Percentiles rank a stretch among this genome's conserved stretches.
Evolutionary conservation across 2,797 vertebrate species (phyloP).

Genomic region (Sphenodon punctatus): DNA sequence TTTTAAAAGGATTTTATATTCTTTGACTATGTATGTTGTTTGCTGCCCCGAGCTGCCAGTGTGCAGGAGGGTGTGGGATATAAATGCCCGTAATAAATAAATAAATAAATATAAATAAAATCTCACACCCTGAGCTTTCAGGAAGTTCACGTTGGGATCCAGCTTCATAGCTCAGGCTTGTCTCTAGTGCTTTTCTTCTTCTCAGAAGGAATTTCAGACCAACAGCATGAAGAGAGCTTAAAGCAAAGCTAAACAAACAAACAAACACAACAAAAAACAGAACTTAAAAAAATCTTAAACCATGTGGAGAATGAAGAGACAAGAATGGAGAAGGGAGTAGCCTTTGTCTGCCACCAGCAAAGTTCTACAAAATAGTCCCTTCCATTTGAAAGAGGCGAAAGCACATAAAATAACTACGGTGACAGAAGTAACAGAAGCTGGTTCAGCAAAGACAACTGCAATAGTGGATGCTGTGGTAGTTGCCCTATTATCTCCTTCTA

Average conservation of each 20-base stretch:
- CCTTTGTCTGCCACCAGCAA: not conserved
- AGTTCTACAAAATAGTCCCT: not conserved
- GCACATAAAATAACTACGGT: not conserved
- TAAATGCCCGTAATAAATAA: no score
- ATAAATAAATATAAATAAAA: no score
- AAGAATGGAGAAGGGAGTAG: not conserved
- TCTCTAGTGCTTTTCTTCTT: not conserved
- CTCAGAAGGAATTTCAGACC: not conserved
- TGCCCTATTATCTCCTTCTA: conserved; percentile 7
- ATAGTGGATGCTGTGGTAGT: not conserved
- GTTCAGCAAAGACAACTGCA: not conserved
- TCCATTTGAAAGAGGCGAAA: not conserved
- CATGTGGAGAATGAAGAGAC: not conserved
- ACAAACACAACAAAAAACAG: not conserved
- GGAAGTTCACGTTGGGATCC: not conserved
- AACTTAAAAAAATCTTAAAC: not conserved
- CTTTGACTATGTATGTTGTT: no score
- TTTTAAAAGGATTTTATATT: no score
- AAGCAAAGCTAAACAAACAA: not conserved
- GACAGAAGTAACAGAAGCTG: not conserved
- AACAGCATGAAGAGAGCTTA: not conserved
- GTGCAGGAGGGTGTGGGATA: no score
- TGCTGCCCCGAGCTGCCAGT: no score
- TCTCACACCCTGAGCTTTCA: not conserved
- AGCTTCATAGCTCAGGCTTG: not conserved